These are phyloP conservation scores for Ferrisia virgata DNA, from an alignment of 2,888 invertebrate genomes.

Conservation along the genomic window DNA sequence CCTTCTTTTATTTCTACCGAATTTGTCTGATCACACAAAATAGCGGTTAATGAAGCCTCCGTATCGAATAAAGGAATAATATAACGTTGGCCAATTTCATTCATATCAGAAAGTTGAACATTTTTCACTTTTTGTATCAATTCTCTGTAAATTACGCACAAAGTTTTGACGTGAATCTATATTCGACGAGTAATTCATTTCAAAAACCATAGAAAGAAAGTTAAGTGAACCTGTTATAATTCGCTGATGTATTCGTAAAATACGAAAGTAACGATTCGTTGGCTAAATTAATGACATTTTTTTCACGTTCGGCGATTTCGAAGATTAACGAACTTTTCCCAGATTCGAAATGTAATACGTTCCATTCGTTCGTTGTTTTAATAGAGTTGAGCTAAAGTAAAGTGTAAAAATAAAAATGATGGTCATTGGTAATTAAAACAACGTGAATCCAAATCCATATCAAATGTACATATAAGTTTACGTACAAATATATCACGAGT, in stretches of 20 bases:
- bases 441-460: too few relatives aligned
- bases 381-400: constrained; percentile 35
- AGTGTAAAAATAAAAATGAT: background rate
- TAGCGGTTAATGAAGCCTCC: constrained; percentile 61
- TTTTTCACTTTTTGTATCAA: constrained; percentile 45
- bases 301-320: constrained; percentile 77
- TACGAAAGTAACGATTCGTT: constrained; percentile 69
- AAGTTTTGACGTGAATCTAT: background rate
- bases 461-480: constrained; percentile 42
- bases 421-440: too few relatives aligned
- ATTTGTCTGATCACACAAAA: constrained; percentile 76
- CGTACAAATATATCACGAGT: constrained; percentile 69
- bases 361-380: constrained; percentile 58
- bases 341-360: constrained; percentile 71
- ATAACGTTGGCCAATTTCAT: constrained; percentile 68
- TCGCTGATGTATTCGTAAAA: constrained; percentile 64
- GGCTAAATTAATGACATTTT: constrained; percentile 72
- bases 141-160: constrained; percentile 33
- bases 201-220: background rate
- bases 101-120: constrained; percentile 62
- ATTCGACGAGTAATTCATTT: too few relatives aligned
- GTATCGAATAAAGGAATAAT: constrained; percentile 66
- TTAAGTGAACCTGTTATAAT: constrained; percentile 63
- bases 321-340: constrained; percentile 84
- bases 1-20: constrained; percentile 64